These are phyloP conservation scores for Botia almorhae DNA, from an alignment of 2,797 vertebrate species.

Conservation along the genomic window DNA sequence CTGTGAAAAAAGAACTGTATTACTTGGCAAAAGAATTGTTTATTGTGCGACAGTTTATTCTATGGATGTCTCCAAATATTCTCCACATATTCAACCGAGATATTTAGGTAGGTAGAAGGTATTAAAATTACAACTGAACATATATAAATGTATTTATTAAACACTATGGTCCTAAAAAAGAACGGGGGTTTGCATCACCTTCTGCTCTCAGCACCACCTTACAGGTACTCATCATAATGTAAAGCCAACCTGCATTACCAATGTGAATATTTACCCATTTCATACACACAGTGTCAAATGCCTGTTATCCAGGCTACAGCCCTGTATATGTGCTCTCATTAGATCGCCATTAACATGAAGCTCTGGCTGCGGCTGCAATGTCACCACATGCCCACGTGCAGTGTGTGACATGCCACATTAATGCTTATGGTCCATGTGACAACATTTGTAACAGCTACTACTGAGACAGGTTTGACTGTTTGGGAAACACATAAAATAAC, in stretches of 20 bases:
- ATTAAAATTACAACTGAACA: no score
- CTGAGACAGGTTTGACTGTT: not conserved
- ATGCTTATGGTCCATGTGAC: conserved; percentile 24
- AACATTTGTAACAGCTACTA: conserved; percentile 17
- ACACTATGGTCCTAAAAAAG: no score
- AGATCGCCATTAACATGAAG: conserved; percentile 48
- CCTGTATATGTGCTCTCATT: conserved; percentile 44
- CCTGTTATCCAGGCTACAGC: conserved; percentile 10
- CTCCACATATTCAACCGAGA: no score
- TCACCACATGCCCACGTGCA: conserved; percentile 19
- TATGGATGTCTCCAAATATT: no score
- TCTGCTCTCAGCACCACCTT: not conserved
- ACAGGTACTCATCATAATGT: not conserved
- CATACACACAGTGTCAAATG: conserved; percentile 14
- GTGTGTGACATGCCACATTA: conserved; percentile 37
- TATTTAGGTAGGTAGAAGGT: no score
- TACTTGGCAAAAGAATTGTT: no score
- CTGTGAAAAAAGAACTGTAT: no score
- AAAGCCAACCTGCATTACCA: not conserved
- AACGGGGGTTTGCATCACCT: no score
- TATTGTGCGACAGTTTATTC: no score
- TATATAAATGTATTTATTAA: no score
- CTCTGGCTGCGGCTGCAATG: conserved; percentile 25
- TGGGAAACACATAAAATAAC: not conserved
- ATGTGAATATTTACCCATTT: conserved; percentile 6